Evolutionary conservation across 2,797 vertebrate species (phyloP).

Genomic region (Balearica regulorum): DNA sequence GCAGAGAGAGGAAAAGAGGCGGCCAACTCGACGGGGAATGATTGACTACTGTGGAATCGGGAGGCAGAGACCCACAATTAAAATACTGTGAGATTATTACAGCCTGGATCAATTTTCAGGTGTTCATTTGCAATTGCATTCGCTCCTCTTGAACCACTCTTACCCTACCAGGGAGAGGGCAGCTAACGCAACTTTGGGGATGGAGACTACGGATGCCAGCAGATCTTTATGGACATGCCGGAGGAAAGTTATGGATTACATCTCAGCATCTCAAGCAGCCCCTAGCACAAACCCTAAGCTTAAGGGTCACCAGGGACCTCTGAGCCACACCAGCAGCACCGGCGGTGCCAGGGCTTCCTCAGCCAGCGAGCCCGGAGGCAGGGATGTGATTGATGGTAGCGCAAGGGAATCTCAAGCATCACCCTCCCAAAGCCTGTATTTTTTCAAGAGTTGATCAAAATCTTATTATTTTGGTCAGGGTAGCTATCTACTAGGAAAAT

Average conservation of each 20-base stretch:
- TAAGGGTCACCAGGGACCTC: not conserved
- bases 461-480: conserved; percentile 12
- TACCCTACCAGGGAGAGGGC: not conserved
- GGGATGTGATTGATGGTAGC: not conserved
- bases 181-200: not conserved
- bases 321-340: not conserved
- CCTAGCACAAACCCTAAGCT: not conserved
- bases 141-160: not conserved
- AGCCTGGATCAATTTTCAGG: conserved; percentile 22
- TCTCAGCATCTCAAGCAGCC: not conserved
- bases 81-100: conserved; percentile 6
- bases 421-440: not conserved
- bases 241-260: not conserved
- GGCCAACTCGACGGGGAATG: not conserved
- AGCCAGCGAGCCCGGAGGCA: not conserved
- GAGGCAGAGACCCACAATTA: conserved; percentile 23
- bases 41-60: not conserved
- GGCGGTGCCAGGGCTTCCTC: not conserved
- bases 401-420: not conserved
- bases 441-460: conserved; percentile 18
- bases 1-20: not conserved
- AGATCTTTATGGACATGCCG: not conserved
- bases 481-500: conserved; percentile 29
- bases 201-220: not conserved
- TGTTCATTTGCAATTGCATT: not conserved